Base-by-base conservation (phyloP, 2,888 invertebrate species). In the Lithophane semibrunnea region DNA sequence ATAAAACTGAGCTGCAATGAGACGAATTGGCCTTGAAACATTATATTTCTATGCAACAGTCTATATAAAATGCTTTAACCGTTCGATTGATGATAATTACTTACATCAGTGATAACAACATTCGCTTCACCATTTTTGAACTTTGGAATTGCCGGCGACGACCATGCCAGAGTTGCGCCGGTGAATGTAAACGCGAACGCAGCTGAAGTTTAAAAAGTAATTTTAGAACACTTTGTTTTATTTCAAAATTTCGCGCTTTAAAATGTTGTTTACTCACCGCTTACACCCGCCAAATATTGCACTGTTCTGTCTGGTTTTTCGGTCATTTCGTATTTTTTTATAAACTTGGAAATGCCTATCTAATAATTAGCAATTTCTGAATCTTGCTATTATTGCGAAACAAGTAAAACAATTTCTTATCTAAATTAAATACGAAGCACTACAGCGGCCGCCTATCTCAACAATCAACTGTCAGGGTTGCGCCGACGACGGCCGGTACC, bases 91-190 rank as follows among this genome's bases (percentile, higher is more conserved):
- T 24, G 61, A 75, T 73, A 60, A 71, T 67, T 75, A 93, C 96
- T 94, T 91, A 96, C 97, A 88, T 96, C 94, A 63, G 94, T 93
- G 71, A 97, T 95, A 77, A 91, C 79, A 67, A 97, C 84, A 83
- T 93, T 92, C 7, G 96, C 93, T 83, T 94, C 95, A 24, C 96
- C 96, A 77, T 88, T 95, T 84, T 93, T 94, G 88, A 97, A 94
- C 91, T 97, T 96, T 63, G 97, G 97, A 86, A 97, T 94, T 47
- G 96, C 97, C n/a, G 97, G 97, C 2, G 97, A 97, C 0, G 97
- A 93, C 97, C 97, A 97, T 13, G 97, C 96, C 73, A 96, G 88
- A 12, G 94, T 94, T 47, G 96, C 95, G 18, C 97, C 97, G 47
- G 96, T 96, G 79, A 95, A 96, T 73, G 95, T 92, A 89, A 96